Evolutionary conservation across 2,888 invertebrate species (phyloP), one percentile per base, ranked within the genome.

Genomic region (Pantelozetes paolii): DNA sequence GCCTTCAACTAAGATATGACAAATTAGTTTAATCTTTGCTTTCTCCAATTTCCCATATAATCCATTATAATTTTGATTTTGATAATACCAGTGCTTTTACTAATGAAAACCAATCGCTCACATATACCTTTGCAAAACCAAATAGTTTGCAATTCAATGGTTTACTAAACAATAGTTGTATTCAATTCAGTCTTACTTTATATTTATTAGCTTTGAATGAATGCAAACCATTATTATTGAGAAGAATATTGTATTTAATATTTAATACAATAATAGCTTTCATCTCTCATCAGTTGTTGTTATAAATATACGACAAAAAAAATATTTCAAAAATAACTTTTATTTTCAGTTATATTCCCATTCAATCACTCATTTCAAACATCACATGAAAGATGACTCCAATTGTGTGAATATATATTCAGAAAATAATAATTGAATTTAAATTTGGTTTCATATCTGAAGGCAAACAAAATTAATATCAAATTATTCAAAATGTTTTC

Each of bases 241-340:
- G 20, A 54, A 6, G 20, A 23, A 15, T 20, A 15, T 20, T 62
- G 6, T 62, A 62, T 62, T 32, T 8, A 32, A 62, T 62, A 62
- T 62, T 32, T 62, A 32, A 62, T 62, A 62, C 59, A n/a, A 62
- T 62, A 62, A 62, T 62, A 62, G 59, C 59, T 23, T 32, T 62
- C 59, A 62, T 62, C 59, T 23, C 59, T 62, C 59, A 62, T 62
- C 59, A 62, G 59, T 62, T 62, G 32, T 62, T 62, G 32, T 62
- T 36, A 36, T 36, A 8, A 36, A 8, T 36, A 36, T 36, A 57
- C 23, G 18, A 5, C 15, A 48, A 9, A 48, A 20, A 48, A 20
- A 5, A 48, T n/a, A 48, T 8, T 9, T 36, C n/a, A 48, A 20
- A 48, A 20, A 48, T 48, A 48, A 48, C 48, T 48, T 5, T 48